A percentile compares a stretch with the other conserved stretches of the same genome.
phyloP scores from a whole-genome alignment of 2,888 invertebrate genomes.

The Sinohyriopsis cumingii region DNA sequence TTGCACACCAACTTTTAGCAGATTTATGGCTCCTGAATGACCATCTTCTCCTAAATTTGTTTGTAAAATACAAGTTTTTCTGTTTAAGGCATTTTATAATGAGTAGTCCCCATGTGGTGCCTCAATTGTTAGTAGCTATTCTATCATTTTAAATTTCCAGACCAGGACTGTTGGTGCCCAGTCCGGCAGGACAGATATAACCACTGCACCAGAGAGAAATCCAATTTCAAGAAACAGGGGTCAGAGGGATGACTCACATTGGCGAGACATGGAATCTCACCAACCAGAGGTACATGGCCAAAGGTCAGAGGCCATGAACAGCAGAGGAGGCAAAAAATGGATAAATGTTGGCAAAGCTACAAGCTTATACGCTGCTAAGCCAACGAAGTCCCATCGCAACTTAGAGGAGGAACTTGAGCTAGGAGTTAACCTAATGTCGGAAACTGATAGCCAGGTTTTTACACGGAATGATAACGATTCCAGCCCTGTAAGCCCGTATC shows the following conservation, averaged over 20 bases:
- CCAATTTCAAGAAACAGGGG: too few species aligned
- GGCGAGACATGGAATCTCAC: conserved; percentile 56
- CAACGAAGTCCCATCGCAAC: conserved; percentile 35
- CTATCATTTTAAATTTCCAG: conserved; percentile 11
- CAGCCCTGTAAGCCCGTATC: conserved; percentile 34
- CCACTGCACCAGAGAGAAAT: too few species aligned
- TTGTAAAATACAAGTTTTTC: too few species aligned
- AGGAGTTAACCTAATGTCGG: conserved; percentile 58
- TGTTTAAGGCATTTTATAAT: too few species aligned
- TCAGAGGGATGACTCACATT: conserved; percentile 51
- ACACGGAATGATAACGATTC: conserved; percentile 66
- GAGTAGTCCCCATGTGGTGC: too few species aligned
- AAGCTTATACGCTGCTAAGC: conserved; percentile 41
- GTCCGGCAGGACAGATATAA: conserved; percentile 2
- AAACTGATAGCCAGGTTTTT: conserved; percentile 52
- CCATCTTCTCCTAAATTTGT: too few species aligned
- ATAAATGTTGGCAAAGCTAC: conserved; percentile 52
- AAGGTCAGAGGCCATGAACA: conserved; percentile 6
- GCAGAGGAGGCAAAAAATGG: conserved; percentile 45
- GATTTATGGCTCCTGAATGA: too few species aligned
- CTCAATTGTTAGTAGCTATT: too few species aligned
- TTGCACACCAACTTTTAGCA: too few species aligned
- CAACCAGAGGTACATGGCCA: conserved; percentile 29
- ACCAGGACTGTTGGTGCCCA: conserved; percentile 27
- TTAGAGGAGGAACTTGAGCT: conserved; percentile 55